phyloP scores from a whole-genome alignment of 2,888 invertebrate species.

The Itoplectis maculator region DNA sequence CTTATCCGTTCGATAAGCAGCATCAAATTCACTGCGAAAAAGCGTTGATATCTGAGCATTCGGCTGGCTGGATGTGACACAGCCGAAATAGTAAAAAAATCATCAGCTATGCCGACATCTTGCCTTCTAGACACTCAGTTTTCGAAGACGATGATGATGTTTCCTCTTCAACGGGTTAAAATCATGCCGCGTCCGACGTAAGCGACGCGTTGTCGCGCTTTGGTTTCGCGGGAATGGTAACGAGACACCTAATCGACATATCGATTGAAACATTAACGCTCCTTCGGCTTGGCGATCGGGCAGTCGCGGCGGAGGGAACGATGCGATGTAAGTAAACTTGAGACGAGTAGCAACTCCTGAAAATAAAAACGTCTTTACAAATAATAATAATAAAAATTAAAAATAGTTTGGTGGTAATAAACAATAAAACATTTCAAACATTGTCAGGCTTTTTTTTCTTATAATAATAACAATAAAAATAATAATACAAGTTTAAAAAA shows the following conservation, averaged over 20 bases:
- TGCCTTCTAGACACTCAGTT: constrained; percentile 89
- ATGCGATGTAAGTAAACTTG: not conserved
- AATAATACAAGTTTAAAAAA: too few species aligned
- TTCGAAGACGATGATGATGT: constrained; percentile 6
- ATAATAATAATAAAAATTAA: not conserved
- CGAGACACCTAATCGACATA: constrained; percentile 59
- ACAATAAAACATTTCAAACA: not conserved
- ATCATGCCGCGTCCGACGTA: constrained; percentile 26
- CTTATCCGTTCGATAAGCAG: not conserved
- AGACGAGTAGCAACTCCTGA: not conserved
- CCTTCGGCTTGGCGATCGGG: constrained; percentile 3
- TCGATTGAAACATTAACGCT: constrained; percentile 31
- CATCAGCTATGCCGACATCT: constrained; percentile 96
- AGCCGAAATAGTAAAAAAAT: constrained; percentile 89
- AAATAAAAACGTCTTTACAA: not conserved
- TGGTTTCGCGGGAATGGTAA: constrained; percentile 44
- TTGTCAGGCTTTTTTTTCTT: too few species aligned
- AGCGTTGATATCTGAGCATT: constrained; percentile 76
- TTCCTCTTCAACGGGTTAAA: not conserved
- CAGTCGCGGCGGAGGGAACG: not conserved
- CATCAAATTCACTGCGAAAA: not conserved
- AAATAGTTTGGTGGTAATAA: not conserved
- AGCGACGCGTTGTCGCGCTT: constrained; percentile 15
- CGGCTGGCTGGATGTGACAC: constrained; percentile 93
- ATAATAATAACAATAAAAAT: too few species aligned